These are phyloP conservation scores for Nezara viridula DNA, from an alignment of 2,888 invertebrate species.

Conservation along the genomic window DNA sequence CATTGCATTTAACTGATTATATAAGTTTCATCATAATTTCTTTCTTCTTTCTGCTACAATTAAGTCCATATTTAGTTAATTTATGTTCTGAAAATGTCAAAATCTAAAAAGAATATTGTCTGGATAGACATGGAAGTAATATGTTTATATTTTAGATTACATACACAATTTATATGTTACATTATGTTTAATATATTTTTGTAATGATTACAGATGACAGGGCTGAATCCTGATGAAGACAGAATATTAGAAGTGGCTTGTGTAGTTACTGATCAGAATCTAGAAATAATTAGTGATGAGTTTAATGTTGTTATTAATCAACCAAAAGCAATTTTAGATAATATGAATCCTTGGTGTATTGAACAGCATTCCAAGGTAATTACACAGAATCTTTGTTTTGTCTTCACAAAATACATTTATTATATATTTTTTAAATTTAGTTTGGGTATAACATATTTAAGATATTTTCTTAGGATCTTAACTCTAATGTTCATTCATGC, in stretches of 20 bases:
- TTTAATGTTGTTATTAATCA: conserved; percentile 85
- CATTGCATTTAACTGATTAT: not conserved
- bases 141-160: not conserved
- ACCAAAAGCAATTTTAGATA: conserved; percentile 77
- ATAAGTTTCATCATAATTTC: not conserved
- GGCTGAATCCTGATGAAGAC: conserved; percentile 82
- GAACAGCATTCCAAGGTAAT: conserved; percentile 78
- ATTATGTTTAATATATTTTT: not conserved
- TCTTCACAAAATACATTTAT: not conserved
- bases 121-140: conserved; percentile 5
- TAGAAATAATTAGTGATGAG: conserved; percentile 82
- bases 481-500: not conserved
- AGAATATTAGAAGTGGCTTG: conserved; percentile 92
- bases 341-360: conserved; percentile 89
- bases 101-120: not conserved
- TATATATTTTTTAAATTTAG: not conserved
- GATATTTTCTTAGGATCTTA: not conserved
- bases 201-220: conserved; percentile 77
- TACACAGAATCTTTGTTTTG: not conserved
- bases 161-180: not conserved
- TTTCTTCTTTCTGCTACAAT: not conserved
- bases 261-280: conserved; percentile 84
- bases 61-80: not conserved
- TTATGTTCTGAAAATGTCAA: not conserved
- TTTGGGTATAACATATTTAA: not conserved